Percentiles rank a stretch among this genome's conserved stretches.
Evolutionary conservation across 2,888 invertebrate genomes (phyloP).

Genomic region (Drosophila neotestacea): DNA sequence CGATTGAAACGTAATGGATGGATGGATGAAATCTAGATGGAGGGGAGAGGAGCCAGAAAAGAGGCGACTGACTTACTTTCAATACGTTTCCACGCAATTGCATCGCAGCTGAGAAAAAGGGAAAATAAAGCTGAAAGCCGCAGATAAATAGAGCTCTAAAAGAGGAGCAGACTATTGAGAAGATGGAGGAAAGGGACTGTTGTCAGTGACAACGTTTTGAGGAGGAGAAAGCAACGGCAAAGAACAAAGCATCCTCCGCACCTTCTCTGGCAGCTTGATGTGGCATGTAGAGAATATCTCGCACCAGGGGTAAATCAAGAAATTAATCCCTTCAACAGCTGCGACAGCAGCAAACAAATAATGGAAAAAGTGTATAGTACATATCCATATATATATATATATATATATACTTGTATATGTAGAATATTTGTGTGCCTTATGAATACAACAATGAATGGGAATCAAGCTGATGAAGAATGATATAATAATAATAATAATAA

Average conservation of each 20-base stretch:
- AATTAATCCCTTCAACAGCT: conserved; percentile 83
- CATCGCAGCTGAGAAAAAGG: conserved; percentile 44
- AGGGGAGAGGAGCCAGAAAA: neutral
- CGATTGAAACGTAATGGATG: conserved; percentile 9
- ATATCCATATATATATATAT: neutral
- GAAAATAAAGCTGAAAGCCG: conserved; percentile 43
- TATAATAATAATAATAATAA: conserved; percentile 72
- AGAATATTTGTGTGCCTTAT: conserved; percentile 52
- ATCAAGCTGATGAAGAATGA: conserved; percentile 81
- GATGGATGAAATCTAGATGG: too few relatives aligned
- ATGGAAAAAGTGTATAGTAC: conserved; percentile 66
- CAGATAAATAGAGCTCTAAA: conserved; percentile 38
- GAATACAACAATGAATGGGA: conserved; percentile 80
- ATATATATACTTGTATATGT: neutral
- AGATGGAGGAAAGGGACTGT: neutral
- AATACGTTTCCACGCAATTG: conserved; percentile 80
- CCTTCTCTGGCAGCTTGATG: conserved; percentile 20
- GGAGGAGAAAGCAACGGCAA: conserved; percentile 5
- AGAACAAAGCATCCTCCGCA: conserved; percentile 60
- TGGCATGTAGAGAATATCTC: conserved; percentile 18
- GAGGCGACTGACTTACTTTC: conserved; percentile 49
- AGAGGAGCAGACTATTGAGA: neutral
- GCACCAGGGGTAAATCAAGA: conserved; percentile 79
- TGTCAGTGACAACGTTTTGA: conserved; percentile 31
- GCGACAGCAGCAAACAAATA: conserved; percentile 75